Evolutionary conservation across 37 sponge, comb jelly and placozoan genomes (phyloP), one percentile per base, ranked within the genome.

Genomic region (Aplysina aerophoba): DNA sequence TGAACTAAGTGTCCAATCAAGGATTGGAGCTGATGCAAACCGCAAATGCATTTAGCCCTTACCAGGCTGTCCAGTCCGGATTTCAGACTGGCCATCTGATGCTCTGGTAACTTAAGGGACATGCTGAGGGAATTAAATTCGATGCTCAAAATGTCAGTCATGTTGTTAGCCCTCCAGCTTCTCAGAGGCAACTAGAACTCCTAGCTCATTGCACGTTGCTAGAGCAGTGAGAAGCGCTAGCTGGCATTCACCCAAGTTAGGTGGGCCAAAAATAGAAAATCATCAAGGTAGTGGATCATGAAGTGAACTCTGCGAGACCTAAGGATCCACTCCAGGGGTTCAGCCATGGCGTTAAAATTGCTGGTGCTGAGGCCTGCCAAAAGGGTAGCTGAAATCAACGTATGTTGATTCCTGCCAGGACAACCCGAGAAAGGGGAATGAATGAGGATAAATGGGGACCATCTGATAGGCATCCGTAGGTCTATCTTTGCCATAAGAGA

Each of bases 301-400:
- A n/a, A 40, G n/a, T 54, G 20, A 15, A 75, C 54, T 36, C 4
- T 54, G 13, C 78, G 53, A 24, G 54, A 53, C 44, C 41, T 39
- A 16, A 75, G 78, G 15, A 75, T 75, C 78, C 78, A 75, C 78
- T 75, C 78, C 22, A 75, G 78, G 22, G 74, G 40, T 40, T 73
- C 74, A 40, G 78, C 78, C 54, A 75, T 25, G 8, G 78, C 78
- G 11, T 36, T 75, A 24, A 75, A 75, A 50, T 40, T 75, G 54
- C 17, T 24, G 24, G 78, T 39, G 78, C 44, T n/a, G 53, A 44
- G 39, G n/a, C 44, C n/a, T n/a, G n/a, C n/a, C n/a, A n/a, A n/a
- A n/a, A n/a, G n/a, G n/a, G n/a, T n/a, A n/a, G n/a, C n/a, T n/a
- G n/a, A 39, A 40, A 25, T 75, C 78, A 19, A 75, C 50, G 39